Conservation (phyloP, 2,888 invertebrate species). For the Bibio marci region DNA sequence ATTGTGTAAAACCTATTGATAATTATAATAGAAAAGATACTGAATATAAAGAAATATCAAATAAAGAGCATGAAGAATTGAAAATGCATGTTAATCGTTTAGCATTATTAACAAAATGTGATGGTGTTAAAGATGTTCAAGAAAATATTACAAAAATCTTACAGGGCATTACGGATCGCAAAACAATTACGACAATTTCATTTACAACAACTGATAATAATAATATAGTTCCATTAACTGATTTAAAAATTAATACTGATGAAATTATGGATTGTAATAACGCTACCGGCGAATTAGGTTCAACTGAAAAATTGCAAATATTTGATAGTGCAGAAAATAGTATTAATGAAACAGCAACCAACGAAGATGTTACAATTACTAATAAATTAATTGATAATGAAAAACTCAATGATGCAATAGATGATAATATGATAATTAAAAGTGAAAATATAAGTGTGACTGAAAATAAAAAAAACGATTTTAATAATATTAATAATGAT, state of each 20-base stretch:
- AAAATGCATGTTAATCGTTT: neutral
- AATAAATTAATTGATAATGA: neutral
- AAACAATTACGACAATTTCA: no score
- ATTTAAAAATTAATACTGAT: no score
- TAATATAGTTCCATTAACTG: neutral
- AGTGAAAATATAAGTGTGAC: neutral
- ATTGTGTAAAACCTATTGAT: neutral
- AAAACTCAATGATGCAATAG: no score
- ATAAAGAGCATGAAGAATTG: neutral
- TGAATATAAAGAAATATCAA: neutral
- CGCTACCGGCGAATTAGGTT: neutral
- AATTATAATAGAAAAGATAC: neutral
- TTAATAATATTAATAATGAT: neutral
- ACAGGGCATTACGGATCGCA: neutral
- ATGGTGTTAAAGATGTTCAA: neutral
- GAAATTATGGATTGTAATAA: neutral
- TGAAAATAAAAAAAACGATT: neutral
- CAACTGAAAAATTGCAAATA: neutral
- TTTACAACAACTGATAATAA: neutral
- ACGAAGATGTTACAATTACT: slow-evolving; percentile 2
- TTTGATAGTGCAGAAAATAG: neutral
- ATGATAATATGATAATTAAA: neutral
- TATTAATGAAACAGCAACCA: slow-evolving; percentile 5
- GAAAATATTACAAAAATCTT: neutral
- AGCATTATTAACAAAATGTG: neutral